phyloP scores from a whole-genome alignment of 53 echinoderm and acorn worm genomes.

The Echinometra lucunter region DNA sequence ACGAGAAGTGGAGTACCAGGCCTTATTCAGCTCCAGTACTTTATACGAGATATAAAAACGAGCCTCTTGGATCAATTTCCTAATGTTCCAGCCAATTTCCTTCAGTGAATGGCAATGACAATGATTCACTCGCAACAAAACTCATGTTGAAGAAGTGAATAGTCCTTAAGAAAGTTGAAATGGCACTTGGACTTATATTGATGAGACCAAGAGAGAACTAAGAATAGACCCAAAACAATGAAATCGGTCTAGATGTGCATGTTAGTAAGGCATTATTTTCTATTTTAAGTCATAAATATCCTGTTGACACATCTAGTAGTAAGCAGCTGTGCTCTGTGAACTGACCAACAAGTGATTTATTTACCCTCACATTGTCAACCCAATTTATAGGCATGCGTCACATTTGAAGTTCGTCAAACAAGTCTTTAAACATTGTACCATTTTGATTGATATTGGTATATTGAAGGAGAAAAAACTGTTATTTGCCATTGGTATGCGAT shows the following conservation, averaged over 20 bases:
- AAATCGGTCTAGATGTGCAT: neutral
- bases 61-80: constrained; percentile 8
- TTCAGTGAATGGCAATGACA: neutral
- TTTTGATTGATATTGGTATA: no score
- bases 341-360: no score
- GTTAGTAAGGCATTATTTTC: neutral
- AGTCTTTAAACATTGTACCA: no score
- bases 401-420: no score
- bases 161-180: neutral
- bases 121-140: neutral
- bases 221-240: neutral
- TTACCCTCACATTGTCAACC: no score
- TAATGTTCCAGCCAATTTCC: constrained; percentile 22
- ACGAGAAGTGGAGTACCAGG: neutral
- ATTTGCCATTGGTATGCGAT: no score
- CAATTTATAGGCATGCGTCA: no score
- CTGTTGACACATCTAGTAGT: neutral
- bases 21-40: neutral
- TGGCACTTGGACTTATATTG: neutral
- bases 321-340: no score
- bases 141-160: neutral
- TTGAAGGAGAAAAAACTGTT: no score
- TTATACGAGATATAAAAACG: neutral
- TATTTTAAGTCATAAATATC: neutral
- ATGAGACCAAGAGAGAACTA: neutral